These are phyloP conservation scores for Microplitis manilae DNA, from an alignment of 2,888 invertebrate genomes.

Conservation along the genomic window DNA sequence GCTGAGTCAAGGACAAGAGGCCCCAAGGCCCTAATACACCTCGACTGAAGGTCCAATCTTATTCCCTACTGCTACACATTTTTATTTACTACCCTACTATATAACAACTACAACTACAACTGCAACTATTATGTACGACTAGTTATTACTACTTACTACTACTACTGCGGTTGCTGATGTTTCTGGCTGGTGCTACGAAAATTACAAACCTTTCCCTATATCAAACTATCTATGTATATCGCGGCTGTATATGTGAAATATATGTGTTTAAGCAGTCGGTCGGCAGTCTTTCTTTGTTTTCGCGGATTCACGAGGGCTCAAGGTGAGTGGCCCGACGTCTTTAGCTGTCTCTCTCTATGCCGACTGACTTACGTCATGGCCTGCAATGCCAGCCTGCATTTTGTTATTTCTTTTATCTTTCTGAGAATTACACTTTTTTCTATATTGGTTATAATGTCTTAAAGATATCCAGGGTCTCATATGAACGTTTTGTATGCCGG, in stretches of 20 bases:
- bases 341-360: conserved; percentile 44
- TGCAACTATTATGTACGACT: too few species aligned
- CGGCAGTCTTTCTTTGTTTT: conserved; percentile 41
- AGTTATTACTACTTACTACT: too few species aligned
- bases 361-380: conserved; percentile 42
- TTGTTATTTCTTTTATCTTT: conserved; percentile 12
- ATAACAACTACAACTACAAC: neutral
- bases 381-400: conserved; percentile 21
- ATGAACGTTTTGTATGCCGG: too few species aligned
- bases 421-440: neutral
- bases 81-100: neutral
- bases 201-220: neutral
- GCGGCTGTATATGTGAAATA: neutral
- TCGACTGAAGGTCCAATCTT: neutral
- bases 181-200: neutral
- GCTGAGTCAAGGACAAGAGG: conserved; percentile 71
- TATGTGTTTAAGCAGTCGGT: neutral
- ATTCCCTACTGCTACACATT: neutral
- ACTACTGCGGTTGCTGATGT: neutral
- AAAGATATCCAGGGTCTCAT: neutral
- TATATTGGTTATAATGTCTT: neutral
- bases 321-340: conserved; percentile 45
- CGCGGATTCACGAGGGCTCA: conserved; percentile 31
- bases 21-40: conserved; percentile 64
- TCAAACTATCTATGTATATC: neutral